Conservation (phyloP, 2,797 vertebrate genomes). For the Enteromius afrohamiltoni region DNA sequence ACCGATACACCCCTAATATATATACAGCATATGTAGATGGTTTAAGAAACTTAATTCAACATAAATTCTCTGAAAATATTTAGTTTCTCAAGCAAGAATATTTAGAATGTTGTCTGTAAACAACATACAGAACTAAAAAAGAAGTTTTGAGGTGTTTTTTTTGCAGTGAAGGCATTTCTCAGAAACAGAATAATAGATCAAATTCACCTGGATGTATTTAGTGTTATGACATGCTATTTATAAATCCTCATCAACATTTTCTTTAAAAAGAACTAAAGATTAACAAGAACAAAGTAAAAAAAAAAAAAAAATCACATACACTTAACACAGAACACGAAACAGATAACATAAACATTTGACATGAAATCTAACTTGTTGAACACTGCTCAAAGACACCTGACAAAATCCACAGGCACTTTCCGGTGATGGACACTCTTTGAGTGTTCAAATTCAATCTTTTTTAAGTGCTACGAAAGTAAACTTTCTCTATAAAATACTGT, state of each 20-base stretch:
- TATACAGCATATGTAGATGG: background rate
- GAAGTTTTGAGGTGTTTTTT: background rate
- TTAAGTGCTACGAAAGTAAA: constrained; percentile 80
- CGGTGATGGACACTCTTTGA: constrained; percentile 76
- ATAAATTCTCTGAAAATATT: background rate
- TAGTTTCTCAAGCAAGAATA: background rate
- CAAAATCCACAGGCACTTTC: constrained; percentile 82
- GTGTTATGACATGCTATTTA: constrained; percentile 46
- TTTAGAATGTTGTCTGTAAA: background rate
- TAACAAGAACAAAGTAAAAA: constrained; percentile 13
- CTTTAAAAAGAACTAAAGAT: background rate
- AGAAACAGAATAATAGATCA: constrained; percentile 41
- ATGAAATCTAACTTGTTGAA: constrained; percentile 57
- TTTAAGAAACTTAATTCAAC: background rate
- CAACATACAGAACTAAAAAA: background rate
- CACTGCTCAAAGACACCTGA: constrained; percentile 69
- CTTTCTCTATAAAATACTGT: constrained; percentile 71
- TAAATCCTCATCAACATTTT: constrained; percentile 41
- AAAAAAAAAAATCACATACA: constrained; percentile 17
- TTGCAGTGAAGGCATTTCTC: constrained; percentile 53
- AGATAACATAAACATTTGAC: constrained; percentile 45
- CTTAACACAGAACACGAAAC: constrained; percentile 54
- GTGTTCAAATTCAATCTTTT: constrained; percentile 73
- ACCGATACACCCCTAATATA: too few relatives aligned
- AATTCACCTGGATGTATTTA: constrained; percentile 58